Evolutionary conservation across 2,888 invertebrate genomes (phyloP), one percentile per base, ranked within the genome.

Genomic region (Trachelus tabidus): DNA sequence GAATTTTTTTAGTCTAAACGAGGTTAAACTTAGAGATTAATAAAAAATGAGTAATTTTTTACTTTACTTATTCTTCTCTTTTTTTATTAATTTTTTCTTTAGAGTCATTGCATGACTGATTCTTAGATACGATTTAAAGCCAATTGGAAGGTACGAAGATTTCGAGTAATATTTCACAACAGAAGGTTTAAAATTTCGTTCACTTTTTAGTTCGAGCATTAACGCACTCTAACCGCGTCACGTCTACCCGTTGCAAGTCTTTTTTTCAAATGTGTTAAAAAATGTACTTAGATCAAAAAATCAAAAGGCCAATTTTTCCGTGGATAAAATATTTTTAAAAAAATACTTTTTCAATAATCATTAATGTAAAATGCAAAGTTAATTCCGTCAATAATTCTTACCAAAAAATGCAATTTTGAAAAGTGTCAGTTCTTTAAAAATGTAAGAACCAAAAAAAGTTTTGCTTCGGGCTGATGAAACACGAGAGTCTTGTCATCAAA

Each of bases 101-200:
- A 88, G 85, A 88, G 89, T 89, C 89, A 89, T 87, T 87, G 82
- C 77, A 87, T 89, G 88, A 89, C 89, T 89, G 86, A 84, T 88
- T 85, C 87, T 86, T 89, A 88, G 84, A 85, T 87, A 86, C 86
- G 84, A 87, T 85, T 86, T 89, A 89, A 89, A 89, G 88, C 89
- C 89, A 88, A 89, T 89, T 87, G 85, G 85, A 88, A 89, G 89
- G 89, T 89, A 88, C 88, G 86, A 86, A 84, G 86, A 84, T 86
- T 86, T 82, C 84, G 84, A 71, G 31, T 71, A 71, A 33, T 71
- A 34, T 71, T 31, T 33, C 6, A 71, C 34, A 12, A 31, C 12
- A 71, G 31, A 71, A 31, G 1, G 30, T 30, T 71, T 31, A 6
- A 56, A 56, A 71, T 71, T 71, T 71, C 71, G 31, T 15, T 71